phyloP scores from a whole-genome alignment of 2,113 vertebrate species.

The Laticauda colubrina region DNA sequence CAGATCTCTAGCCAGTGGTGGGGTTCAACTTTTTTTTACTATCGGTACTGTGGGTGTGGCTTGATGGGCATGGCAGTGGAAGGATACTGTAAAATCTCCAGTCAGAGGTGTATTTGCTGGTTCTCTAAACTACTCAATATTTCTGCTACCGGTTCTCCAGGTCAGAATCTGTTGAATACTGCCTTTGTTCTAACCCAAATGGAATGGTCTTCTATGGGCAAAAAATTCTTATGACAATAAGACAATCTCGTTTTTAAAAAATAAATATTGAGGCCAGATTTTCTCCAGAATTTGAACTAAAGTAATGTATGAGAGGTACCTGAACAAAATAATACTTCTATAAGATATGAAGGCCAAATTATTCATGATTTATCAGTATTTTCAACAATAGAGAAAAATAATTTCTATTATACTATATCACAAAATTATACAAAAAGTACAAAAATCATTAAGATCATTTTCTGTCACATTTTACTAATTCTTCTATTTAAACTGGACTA shows the following conservation, averaged over 20 bases:
- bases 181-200: too few species aligned
- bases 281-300: slow-evolving; percentile 15
- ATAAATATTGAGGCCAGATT: neutral
- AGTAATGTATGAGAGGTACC: neutral
- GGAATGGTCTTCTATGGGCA: neutral
- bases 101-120: too few species aligned
- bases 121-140: too few species aligned
- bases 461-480: slow-evolving; percentile 26
- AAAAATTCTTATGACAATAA: neutral
- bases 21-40: too few species aligned
- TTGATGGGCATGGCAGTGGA: too few species aligned
- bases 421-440: slow-evolving; percentile 40
- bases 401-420: slow-evolving; percentile 25
- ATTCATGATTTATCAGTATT: slow-evolving; percentile 47
- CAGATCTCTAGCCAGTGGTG: neutral
- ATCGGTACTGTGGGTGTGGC: too few species aligned
- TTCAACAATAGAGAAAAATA: slow-evolving; percentile 49
- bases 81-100: too few species aligned
- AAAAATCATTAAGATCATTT: neutral
- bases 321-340: neutral
- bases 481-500: neutral
- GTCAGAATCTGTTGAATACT: too few species aligned
- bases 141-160: too few species aligned
- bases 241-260: neutral
- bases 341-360: slow-evolving; percentile 6